Evolutionary conservation across 2,113 vertebrate genomes (phyloP).

Genomic region (Salvelinus namaycush): DNA sequence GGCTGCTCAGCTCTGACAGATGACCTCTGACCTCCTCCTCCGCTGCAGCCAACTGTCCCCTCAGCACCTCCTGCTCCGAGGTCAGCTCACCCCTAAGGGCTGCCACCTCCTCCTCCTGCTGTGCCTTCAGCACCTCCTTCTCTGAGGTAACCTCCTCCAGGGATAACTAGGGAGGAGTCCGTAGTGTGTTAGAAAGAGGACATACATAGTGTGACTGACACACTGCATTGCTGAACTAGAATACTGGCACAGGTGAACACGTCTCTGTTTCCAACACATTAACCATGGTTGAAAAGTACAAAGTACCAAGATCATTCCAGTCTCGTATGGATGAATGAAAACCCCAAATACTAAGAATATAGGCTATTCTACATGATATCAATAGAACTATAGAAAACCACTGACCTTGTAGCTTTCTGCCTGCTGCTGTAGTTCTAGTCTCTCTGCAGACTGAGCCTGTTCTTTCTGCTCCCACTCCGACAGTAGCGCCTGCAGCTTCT

Average conservation of each 20-base stretch:
- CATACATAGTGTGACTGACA: not conserved
- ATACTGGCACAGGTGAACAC: no score
- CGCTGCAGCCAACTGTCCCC: constrained; percentile 27
- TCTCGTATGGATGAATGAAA: no score
- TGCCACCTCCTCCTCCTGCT: constrained; percentile 55
- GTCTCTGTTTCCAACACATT: no score
- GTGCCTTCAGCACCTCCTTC: constrained; percentile 6
- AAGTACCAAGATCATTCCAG: no score
- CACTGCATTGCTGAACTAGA: not conserved
- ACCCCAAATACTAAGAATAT: no score
- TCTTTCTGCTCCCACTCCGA: constrained; percentile 37
- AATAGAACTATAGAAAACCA: not conserved
- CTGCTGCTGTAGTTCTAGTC: constrained; percentile 44
- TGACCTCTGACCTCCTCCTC: constrained; percentile 52
- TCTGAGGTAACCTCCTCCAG: constrained; percentile 47
- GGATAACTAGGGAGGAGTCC: constrained; percentile 53
- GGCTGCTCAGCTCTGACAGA: constrained; percentile 27
- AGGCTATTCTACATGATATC: no score
- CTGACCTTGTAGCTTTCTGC: constrained; percentile 51
- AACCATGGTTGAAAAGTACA: no score
- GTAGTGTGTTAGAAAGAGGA: not conserved
- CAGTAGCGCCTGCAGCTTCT: constrained; percentile 51
- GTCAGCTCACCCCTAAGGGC: constrained; percentile 44
- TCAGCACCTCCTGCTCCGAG: constrained; percentile 47
- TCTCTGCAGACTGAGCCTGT: no score